Evolutionary conservation across 2,113 vertebrate genomes (phyloP), one percentile per base, ranked within the genome.

Genomic region (Pampusana beccarii): DNA sequence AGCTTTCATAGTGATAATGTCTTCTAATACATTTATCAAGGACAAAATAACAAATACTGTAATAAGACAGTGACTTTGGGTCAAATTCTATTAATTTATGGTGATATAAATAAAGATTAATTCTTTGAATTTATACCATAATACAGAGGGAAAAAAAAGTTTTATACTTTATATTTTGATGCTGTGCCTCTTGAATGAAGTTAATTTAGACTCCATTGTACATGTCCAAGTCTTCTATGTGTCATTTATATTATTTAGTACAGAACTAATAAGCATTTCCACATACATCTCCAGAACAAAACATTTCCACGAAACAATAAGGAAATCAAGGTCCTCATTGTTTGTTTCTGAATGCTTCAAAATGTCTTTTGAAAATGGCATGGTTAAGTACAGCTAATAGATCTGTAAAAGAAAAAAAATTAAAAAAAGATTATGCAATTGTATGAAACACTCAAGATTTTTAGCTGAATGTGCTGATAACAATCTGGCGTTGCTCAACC

Each of bases 41-140:
- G 61, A 72, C 31, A 89, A 90, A 84, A 86, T 38, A 86, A 51
- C 16, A 78, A 82, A 84, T 33, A 40, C 28, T 46, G 4, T 60
- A 75, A 40, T 60, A 31, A 73, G 16, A 64, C 50, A 84, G 23
- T 71, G 64, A 61, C 36, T 90, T 80, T 21, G 8, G 61, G 67
- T 83, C 62, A 87, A 78, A 88, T 40, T 78, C 46, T 71, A 40
- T 93, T 82, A 46, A 88, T 90, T 92, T 79, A 64, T 19, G 24
- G 26, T 53, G 8, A 62, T 51, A 23, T 25, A 70, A 83, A 67
- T 34, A 16, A 50, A 31, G 34, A 91, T 20, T 10, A 82, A 40
- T 78, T 94, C 1, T 78, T 80, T 95, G 54, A 11, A 86, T 91
- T 87, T 81, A 9, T 44, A 74, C 6, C 8, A 58, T 18, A 75